phyloP scores from a whole-genome alignment of 2,113 vertebrate genomes.

The Tragelaphus imberbis region DNA sequence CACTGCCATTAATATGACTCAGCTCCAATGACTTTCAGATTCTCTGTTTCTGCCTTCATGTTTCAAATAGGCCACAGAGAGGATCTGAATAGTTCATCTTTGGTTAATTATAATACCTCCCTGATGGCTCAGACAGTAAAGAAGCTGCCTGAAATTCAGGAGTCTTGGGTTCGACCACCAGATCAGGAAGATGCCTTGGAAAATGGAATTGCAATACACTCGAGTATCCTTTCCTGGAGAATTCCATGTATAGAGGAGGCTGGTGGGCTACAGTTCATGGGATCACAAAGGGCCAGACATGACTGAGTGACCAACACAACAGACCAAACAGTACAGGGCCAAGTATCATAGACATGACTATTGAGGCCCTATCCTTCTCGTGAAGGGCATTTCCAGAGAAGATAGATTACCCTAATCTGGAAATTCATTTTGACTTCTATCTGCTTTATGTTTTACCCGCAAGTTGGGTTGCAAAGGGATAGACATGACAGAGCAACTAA shows the following conservation, averaged over 20 bases:
- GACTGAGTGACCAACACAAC: background rate
- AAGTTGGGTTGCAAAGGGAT: background rate
- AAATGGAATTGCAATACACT: background rate
- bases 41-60: background rate
- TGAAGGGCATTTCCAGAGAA: background rate
- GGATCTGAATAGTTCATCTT: background rate
- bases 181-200: background rate
- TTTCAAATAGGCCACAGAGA: background rate
- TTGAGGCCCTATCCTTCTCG: background rate
- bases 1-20: background rate
- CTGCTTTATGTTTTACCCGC: background rate
- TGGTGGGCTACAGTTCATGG: background rate
- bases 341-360: background rate
- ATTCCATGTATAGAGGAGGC: background rate
- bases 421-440: background rate
- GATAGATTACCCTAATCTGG: background rate
- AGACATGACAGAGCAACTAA: background rate
- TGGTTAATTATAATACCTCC: background rate
- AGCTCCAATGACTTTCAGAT: background rate
- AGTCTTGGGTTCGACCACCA: background rate
- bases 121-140: background rate
- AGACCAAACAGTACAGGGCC: background rate
- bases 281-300: background rate
- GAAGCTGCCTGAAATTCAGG: background rate
- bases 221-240: background rate